These are phyloP conservation scores for Equus quagga DNA, from an alignment of 2,113 vertebrate genomes.

Conservation along the genomic window DNA sequence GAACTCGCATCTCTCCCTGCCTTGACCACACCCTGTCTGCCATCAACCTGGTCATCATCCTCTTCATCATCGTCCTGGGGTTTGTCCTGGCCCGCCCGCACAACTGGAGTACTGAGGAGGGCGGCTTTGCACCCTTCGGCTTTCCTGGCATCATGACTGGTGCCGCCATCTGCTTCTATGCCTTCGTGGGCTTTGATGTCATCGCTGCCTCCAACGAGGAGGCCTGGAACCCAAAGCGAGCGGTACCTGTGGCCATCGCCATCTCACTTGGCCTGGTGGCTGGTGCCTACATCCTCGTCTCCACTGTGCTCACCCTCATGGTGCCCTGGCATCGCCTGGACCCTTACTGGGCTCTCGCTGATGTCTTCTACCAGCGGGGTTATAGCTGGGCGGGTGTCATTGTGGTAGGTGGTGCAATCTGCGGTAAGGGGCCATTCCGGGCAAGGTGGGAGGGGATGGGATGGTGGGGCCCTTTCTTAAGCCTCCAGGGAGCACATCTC, in stretches of 20 bases:
- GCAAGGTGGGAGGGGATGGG: too few relatives aligned
- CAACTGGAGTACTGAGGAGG: conserved; percentile 94
- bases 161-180: conserved; percentile 97
- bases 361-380: conserved; percentile 96
- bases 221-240: conserved; percentile 93
- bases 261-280: conserved; percentile 93
- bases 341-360: conserved; percentile 94
- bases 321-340: conserved; percentile 96
- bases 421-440: conserved; percentile 88
- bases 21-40: conserved; percentile 95
- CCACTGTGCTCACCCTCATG: conserved; percentile 95
- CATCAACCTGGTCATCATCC: conserved; percentile 92
- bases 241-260: conserved; percentile 94
- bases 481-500: not conserved
- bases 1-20: conserved; percentile 96
- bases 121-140: conserved; percentile 95
- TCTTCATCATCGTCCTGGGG: conserved; percentile 95
- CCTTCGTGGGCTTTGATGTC: conserved; percentile 97
- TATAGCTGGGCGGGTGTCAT: conserved; percentile 97
- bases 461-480: not conserved
- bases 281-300: conserved; percentile 94
- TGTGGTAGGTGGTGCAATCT: conserved; percentile 96
- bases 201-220: conserved; percentile 97
- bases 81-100: conserved; percentile 92
- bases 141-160: conserved; percentile 95